Conservation (phyloP, 2,888 invertebrate species). For the Oxyteleia sp. region DNA sequence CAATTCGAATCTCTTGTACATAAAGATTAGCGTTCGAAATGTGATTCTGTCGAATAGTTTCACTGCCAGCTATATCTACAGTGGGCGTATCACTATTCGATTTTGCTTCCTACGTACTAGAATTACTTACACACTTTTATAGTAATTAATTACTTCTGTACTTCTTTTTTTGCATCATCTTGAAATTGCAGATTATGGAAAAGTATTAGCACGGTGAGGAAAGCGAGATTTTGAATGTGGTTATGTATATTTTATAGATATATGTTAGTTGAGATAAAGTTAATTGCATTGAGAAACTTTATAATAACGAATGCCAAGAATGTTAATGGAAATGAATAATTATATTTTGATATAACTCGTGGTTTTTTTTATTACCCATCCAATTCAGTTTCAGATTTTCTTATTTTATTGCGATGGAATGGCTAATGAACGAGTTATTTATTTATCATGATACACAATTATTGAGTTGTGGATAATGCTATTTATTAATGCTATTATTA, state of each 20-base stretch:
- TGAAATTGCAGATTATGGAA: not conserved
- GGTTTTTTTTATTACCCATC: conserved; percentile 26
- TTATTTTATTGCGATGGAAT: too few relatives aligned
- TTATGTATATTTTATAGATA: conserved; percentile 30
- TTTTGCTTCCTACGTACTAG: conserved; percentile 11
- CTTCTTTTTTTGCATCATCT: not conserved
- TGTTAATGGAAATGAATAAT: conserved; percentile 49
- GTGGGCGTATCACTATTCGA: conserved; percentile 24
- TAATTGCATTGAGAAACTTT: conserved; percentile 35
- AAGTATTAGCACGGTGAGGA: conserved; percentile 2
- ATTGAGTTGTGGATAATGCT: too few relatives aligned
- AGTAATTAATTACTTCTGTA: not conserved
- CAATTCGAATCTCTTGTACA: conserved; percentile 38
- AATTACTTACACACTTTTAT: too few relatives aligned
- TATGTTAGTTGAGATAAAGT: conserved; percentile 24
- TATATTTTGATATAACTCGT: conserved; percentile 50
- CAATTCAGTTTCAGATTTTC: not conserved
- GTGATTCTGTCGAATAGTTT: conserved; percentile 29
- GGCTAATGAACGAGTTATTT: too few relatives aligned
- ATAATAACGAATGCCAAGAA: conserved; percentile 26
- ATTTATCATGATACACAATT: too few relatives aligned
- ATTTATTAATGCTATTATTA: too few relatives aligned
- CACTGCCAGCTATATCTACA: conserved; percentile 49
- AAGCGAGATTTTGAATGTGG: conserved; percentile 10
- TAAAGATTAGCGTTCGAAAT: conserved; percentile 42